These are phyloP conservation scores for Pipa parva DNA, from an alignment of 2,113 vertebrate genomes.

Conservation along the genomic window DNA sequence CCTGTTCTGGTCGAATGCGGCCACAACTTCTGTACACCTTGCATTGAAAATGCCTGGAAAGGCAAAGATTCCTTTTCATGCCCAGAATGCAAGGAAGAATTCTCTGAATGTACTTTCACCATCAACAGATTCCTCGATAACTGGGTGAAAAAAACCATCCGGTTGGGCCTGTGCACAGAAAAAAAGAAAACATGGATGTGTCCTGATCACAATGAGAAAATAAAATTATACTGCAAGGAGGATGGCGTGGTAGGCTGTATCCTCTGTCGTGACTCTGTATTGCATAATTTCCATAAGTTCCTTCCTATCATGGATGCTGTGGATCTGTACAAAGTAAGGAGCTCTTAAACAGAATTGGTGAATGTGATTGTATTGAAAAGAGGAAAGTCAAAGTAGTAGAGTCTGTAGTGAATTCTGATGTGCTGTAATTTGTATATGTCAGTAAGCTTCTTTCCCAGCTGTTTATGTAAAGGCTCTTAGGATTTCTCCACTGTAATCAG, in stretches of 20 bases:
- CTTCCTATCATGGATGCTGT: slow-evolving; percentile 45
- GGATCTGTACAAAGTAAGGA: slow-evolving; percentile 17
- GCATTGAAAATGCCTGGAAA: slow-evolving; percentile 44
- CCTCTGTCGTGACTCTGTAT: slow-evolving; percentile 49
- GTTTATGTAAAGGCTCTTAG: no score
- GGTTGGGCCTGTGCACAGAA: slow-evolving; percentile 40
- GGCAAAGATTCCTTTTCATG: slow-evolving; percentile 54
- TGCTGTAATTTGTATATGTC: no score
- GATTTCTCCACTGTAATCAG: no score
- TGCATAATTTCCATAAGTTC: slow-evolving; percentile 43
- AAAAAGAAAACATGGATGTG: slow-evolving; percentile 43
- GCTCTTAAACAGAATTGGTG: no score
- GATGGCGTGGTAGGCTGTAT: slow-evolving; percentile 50
- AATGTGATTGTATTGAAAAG: no score
- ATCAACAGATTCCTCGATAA: slow-evolving; percentile 67
- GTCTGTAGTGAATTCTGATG: no score
- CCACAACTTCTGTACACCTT: slow-evolving; percentile 56
- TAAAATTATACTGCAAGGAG: slow-evolving; percentile 51
- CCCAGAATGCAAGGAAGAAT: slow-evolving; percentile 73
- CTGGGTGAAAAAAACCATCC: slow-evolving; percentile 27
- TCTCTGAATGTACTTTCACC: slow-evolving; percentile 57
- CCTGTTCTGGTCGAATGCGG: slow-evolving; percentile 53
- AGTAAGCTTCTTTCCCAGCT: no score
- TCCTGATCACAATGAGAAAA: slow-evolving; percentile 48
- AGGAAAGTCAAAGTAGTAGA: no score